These are phyloP conservation scores for Cyprinella venusta DNA, from an alignment of 2,797 vertebrate genomes.

Conservation along the genomic window DNA sequence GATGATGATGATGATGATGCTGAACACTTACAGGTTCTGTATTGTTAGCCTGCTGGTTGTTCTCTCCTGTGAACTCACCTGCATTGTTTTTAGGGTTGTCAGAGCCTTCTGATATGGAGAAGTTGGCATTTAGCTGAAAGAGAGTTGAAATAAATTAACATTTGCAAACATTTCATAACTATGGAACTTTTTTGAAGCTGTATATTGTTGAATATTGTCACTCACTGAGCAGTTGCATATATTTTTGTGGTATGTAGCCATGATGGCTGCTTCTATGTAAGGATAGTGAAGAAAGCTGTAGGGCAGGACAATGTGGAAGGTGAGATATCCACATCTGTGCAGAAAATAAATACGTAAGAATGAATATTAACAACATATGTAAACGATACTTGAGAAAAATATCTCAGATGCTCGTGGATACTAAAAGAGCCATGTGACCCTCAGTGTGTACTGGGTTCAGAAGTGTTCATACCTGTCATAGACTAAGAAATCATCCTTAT, in stretches of 20 bases:
- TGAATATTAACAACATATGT: background rate
- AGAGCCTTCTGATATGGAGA: slow-evolving; percentile 7
- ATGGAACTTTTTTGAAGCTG: background rate
- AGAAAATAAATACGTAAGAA: background rate
- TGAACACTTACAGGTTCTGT: background rate
- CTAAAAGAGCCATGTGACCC: background rate
- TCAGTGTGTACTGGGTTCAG: background rate
- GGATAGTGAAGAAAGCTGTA: slow-evolving; percentile 84
- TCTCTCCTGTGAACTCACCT: background rate
- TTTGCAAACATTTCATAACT: background rate
- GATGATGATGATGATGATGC: background rate
- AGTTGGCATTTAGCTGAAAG: slow-evolving; percentile 60
- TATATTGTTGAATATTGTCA: background rate
- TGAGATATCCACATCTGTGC: slow-evolving; percentile 83
- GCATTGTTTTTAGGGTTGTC: background rate
- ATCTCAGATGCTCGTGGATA: background rate
- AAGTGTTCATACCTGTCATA: slow-evolving; percentile 74
- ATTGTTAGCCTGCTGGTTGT: background rate
- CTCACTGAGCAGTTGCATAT: slow-evolving; percentile 87
- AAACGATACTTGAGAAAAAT: background rate
- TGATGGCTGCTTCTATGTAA: slow-evolving; percentile 86
- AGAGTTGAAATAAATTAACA: slow-evolving; percentile 6
- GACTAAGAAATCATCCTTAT: slow-evolving; percentile 80
- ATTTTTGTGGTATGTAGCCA: slow-evolving; percentile 77
- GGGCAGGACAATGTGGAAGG: slow-evolving; percentile 88